phyloP scores from a whole-genome alignment of 2,113 vertebrate genomes.

The Dendropsophus ebraccatus region DNA sequence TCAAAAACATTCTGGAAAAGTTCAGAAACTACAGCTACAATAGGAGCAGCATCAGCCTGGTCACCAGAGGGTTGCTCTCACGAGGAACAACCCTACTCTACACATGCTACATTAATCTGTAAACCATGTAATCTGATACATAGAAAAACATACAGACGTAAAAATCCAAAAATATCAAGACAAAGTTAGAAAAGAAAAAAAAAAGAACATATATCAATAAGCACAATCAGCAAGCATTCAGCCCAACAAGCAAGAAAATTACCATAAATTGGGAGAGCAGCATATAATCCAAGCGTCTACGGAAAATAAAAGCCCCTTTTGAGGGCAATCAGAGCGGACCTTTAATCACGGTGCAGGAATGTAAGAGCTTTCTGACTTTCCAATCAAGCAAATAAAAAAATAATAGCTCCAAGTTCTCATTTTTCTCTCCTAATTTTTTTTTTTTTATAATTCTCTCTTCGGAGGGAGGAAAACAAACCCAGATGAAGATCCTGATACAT shows the following conservation, averaged over 20 bases:
- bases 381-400: constrained; percentile 46
- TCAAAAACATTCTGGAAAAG: neutral
- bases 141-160: no score
- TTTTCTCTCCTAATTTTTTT: constrained; percentile 47
- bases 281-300: neutral
- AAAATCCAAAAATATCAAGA: neutral
- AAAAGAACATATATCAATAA: no score
- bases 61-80: no score
- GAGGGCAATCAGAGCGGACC: neutral
- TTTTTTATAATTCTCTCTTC: constrained; percentile 8
- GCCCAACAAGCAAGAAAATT: neutral
- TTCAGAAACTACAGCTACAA: neutral
- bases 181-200: no score
- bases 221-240: no score
- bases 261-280: neutral
- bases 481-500: constrained; percentile 39
- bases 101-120: no score
- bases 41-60: neutral
- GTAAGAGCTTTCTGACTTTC: constrained; percentile 17
- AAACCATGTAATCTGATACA: no score
- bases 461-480: constrained; percentile 35
- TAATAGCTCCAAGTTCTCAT: constrained; percentile 27
- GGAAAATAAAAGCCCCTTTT: neutral
- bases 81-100: no score
- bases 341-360: constrained; percentile 29